Percentiles rank a stretch among this genome's conserved stretches.
These are phyloP conservation scores for Lysiphlebus fabarum DNA, from an alignment of 1,140 invertebrate species.

Conservation along the genomic window DNA sequence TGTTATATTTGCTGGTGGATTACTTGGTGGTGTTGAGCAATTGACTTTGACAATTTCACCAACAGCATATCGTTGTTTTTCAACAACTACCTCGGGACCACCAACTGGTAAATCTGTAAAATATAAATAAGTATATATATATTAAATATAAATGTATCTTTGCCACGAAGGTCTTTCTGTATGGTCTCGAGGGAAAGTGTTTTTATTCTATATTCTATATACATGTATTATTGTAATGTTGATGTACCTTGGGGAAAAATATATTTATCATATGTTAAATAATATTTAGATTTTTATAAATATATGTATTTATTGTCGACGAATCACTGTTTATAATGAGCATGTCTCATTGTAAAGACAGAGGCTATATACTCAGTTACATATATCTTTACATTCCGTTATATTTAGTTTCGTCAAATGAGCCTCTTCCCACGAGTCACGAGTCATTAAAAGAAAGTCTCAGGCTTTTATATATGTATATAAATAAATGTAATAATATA, in stretches of 20 bases:
- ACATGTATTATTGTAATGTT: too few relatives aligned
- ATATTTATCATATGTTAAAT: constrained; percentile 1
- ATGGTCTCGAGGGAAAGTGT: too few relatives aligned
- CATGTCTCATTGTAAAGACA: not conserved
- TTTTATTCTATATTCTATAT: too few relatives aligned
- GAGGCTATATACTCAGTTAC: constrained; percentile 6
- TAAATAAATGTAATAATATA: too few relatives aligned
- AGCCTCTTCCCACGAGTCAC: constrained; percentile 13
- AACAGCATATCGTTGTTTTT: constrained; percentile 69
- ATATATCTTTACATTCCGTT: constrained; percentile 3
- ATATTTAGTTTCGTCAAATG: constrained; percentile 7
- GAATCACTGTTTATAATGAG: constrained; percentile 7
- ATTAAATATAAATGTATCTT: not conserved
- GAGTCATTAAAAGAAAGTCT: constrained; percentile 11
- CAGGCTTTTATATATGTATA: too few relatives aligned
- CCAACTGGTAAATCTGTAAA: constrained; percentile 65
- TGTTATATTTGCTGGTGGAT: constrained; percentile 74
- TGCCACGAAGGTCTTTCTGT: too few relatives aligned
- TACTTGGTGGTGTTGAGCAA: constrained; percentile 69
- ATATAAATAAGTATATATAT: constrained; percentile 30
- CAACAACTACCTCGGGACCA: constrained; percentile 64
- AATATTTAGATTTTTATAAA: not conserved
- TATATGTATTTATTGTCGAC: not conserved
- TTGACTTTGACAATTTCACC: constrained; percentile 72
- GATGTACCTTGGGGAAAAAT: constrained; percentile 5